Evolutionary conservation across 2,888 invertebrate genomes (phyloP), one percentile per base, ranked within the genome.

Genomic region (Chrysomela aeneicollis): DNA sequence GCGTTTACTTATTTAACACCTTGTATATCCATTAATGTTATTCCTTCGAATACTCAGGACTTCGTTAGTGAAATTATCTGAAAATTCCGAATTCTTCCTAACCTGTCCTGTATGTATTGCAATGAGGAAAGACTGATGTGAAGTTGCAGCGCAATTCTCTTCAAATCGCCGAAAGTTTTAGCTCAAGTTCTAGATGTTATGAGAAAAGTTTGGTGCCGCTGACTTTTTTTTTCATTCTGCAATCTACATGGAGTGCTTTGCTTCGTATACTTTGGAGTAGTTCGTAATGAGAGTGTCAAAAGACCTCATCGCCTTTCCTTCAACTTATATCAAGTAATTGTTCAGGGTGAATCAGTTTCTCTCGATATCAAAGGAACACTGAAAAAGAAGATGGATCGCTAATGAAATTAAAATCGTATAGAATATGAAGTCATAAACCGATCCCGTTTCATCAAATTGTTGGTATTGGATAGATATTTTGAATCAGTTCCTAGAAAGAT

Each of bases 171-270:
- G 26, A 57, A 61, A 67, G 58, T 66, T 66, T 59, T 37, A 46
- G 66, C 67, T 61, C 67, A 75, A 76, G 71, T 76, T 76, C 65
- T 72, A 76, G 76, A 77, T 75, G 73, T 77, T 76, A 74, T 75
- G 75, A 73, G 75, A 69, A 76, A 77, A 76, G 75, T 76, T 76
- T 67, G 15, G 15, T 66, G 61, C 61, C 63, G 62, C 70, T 72
- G 74, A 77, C 75, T 77, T 77, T 76, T 76, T 75, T 71, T 73
- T n/a, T 74, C 51, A 74, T 74, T 76, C 71, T 74, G 74, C 74
- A 76, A 75, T 77, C 76, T 76, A 77, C 76, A 76, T 76, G 75
- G 75, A 77, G 77, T 76, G 76, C 74, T 15, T 42, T 73, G 72
- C 71, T 47, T 47, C 53, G 54, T 54, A 63, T 69, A 69, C 71